These are phyloP conservation scores for Cyphomyrus discorhynchus DNA, from an alignment of 2,113 vertebrate species.

Conservation along the genomic window DNA sequence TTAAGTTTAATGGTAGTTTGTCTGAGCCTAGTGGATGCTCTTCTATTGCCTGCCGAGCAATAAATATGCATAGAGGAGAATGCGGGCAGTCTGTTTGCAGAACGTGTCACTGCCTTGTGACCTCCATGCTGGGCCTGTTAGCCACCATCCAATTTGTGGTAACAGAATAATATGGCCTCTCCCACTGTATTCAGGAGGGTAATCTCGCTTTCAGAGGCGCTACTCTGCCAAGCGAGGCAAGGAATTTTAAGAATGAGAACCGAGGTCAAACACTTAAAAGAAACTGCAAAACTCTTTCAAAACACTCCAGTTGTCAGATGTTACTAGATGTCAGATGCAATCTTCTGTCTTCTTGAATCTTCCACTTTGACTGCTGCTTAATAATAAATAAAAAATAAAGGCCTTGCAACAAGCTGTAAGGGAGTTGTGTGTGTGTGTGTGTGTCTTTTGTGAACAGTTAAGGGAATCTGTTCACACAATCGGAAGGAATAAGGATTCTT, in stretches of 20 bases:
- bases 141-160: neutral
- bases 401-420: neutral
- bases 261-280: neutral
- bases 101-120: neutral
- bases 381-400: neutral
- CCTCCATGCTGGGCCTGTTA: neutral
- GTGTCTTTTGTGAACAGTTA: neutral
- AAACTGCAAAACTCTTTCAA: neutral
- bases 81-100: neutral
- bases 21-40: neutral
- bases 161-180: neutral
- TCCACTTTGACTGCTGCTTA: constrained; percentile 4
- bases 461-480: neutral
- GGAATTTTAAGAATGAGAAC: neutral
- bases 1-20: neutral
- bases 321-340: neutral
- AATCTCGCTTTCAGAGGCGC: neutral
- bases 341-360: neutral
- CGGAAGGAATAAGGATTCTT: neutral
- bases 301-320: neutral
- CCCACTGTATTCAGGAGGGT: neutral
- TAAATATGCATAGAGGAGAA: constrained; percentile 1
- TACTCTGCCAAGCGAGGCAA: neutral
- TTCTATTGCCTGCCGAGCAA: neutral
- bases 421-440: neutral